Conservation (phyloP, 2,888 invertebrate genomes). For the Phaonia tiefii region DNA sequence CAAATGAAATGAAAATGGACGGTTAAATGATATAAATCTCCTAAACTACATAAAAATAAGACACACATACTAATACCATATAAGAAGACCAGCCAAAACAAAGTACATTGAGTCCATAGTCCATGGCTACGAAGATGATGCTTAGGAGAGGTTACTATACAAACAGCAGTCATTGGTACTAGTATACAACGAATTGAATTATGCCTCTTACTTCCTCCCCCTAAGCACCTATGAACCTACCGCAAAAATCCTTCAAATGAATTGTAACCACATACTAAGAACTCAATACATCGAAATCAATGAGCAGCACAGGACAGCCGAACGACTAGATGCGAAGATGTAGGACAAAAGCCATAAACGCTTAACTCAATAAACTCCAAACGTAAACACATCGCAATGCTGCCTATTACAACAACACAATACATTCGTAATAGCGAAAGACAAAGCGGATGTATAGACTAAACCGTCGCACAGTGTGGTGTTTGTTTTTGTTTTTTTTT, state of each 20-base stretch:
- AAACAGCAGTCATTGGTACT: no score
- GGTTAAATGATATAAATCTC: conserved; percentile 40
- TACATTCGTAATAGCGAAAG: background rate
- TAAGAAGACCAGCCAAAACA: conserved; percentile 31
- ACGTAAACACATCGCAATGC: conserved; percentile 51
- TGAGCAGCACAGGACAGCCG: background rate
- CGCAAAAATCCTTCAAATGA: conserved; percentile 33
- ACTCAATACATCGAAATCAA: conserved; percentile 47
- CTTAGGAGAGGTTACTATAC: background rate
- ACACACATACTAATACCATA: conserved; percentile 51
- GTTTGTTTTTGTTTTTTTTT: no score
- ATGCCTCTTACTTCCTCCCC: background rate
- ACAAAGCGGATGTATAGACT: background rate
- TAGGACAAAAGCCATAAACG: conserved; percentile 26
- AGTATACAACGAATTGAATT: background rate
- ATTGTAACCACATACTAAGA: conserved; percentile 27
- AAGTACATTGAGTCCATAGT: background rate
- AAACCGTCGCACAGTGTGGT: no score
- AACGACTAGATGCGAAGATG: background rate
- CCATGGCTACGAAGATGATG: background rate
- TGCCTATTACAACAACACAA: conserved; percentile 11
- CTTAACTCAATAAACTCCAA: conserved; percentile 52
- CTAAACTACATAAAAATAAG: conserved; percentile 55
- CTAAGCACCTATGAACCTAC: background rate
- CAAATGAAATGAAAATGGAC: conserved; percentile 22